Evolutionary conservation across 1,140 invertebrate species (phyloP).

Genomic region (Samia ricini): DNA sequence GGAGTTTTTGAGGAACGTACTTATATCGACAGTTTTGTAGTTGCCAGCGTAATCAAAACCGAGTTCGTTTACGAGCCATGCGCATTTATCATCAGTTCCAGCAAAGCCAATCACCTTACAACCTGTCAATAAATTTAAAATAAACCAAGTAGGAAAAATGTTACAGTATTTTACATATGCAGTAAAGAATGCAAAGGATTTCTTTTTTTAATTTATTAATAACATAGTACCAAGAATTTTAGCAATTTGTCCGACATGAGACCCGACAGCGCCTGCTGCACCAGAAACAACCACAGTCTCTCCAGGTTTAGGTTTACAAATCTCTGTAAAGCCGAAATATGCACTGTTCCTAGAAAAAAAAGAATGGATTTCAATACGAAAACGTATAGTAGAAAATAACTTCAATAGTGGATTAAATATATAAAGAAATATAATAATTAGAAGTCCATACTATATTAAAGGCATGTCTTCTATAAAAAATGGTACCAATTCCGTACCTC

Average conservation of each 20-base stretch:
- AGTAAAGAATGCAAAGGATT: no score
- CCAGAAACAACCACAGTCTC: conserved; percentile 83
- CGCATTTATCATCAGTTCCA: conserved; percentile 83
- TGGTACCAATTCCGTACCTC: no score
- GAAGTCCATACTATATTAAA: no score
- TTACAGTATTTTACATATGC: no score
- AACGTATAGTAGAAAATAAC: no score
- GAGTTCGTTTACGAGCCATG: conserved; percentile 82
- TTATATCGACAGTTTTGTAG: conserved; percentile 82
- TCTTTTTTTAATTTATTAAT: not conserved
- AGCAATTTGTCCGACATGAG: conserved; percentile 85
- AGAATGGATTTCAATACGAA: no score
- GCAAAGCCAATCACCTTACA: conserved; percentile 85
- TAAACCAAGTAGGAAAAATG: no score
- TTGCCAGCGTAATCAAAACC: conserved; percentile 85
- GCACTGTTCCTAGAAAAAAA: conserved; percentile 81
- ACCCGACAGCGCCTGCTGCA: conserved; percentile 84
- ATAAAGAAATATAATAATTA: no score
- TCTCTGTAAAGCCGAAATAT: conserved; percentile 85
- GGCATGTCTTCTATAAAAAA: no score
- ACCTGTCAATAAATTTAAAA: conserved; percentile 54
- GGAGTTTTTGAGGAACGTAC: conserved; percentile 75
- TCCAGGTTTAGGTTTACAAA: conserved; percentile 82
- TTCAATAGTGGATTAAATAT: no score
- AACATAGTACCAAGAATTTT: conserved; percentile 80